Conservation (phyloP, 1,140 invertebrate genomes). For the Ooceraea biroi region DNA sequence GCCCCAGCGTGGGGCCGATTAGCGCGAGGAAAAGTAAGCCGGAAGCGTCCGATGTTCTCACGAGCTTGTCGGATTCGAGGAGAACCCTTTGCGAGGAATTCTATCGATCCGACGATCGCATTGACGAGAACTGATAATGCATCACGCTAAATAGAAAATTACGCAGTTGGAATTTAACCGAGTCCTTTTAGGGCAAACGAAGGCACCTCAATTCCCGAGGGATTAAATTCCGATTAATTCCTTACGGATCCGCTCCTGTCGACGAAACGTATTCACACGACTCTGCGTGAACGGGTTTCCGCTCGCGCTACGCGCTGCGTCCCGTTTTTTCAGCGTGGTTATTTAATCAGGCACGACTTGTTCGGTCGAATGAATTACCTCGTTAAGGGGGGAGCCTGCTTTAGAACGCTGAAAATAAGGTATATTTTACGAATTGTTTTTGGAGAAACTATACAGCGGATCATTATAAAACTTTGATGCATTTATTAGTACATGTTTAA, state of each 20-base stretch:
- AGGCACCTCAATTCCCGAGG: too few relatives aligned
- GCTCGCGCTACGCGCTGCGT: not conserved
- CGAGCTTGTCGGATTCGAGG: not conserved
- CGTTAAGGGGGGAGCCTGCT: too few relatives aligned
- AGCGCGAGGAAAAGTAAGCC: constrained; percentile 28
- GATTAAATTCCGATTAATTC: not conserved
- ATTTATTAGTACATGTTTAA: too few relatives aligned
- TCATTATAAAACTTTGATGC: too few relatives aligned
- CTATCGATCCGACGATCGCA: not conserved
- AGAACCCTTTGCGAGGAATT: not conserved
- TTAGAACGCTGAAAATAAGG: too few relatives aligned
- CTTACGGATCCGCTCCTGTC: not conserved
- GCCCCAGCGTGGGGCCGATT: constrained; percentile 27
- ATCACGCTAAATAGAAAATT: not conserved
- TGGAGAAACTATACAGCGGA: too few relatives aligned
- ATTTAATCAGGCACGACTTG: constrained; percentile 32
- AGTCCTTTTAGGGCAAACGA: too few relatives aligned
- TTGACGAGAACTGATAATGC: not conserved
- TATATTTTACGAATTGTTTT: too few relatives aligned
- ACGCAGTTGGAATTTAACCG: too few relatives aligned
- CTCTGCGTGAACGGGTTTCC: not conserved
- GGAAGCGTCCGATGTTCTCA: constrained; percentile 19
- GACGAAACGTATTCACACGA: constrained; percentile 9
- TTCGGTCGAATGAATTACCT: constrained; percentile 34
- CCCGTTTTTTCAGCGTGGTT: constrained; percentile 11